Base-by-base conservation (phyloP, 2,113 vertebrate genomes). In the Polypterus senegalus region DNA sequence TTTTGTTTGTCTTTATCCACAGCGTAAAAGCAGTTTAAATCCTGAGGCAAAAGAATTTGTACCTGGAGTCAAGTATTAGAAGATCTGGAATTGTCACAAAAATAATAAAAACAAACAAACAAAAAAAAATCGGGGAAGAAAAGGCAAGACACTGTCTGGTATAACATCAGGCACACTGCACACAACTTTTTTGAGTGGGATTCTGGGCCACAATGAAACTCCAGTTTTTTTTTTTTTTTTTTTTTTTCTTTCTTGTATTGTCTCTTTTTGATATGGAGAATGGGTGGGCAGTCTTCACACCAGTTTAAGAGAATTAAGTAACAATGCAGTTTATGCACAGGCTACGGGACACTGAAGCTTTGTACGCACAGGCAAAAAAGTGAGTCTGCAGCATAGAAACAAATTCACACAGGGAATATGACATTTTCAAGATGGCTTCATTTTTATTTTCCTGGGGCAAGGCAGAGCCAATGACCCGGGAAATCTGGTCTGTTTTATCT, bases 1-100 rank as follows among this genome's bases (percentile, higher is more conserved):
- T 54, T 56, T 66, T 65, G 64, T 43, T n/a, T 53, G 63, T 10
- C 11, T 58, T 62, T 75, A 62, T 57, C 49, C 54, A 27, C 83
- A 98, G 94, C 93, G 90, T 87, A 97, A 97, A 90, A 98, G 95
- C 83, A 88, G 83, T 76, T 90, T 98, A 85, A 97, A 98, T 66
- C 95, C 94, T 0, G 92, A 98, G 46, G 95, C 95, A 60, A 98
- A 98, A 93, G 95, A 98, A 80, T 98, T 98, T 49, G 77, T 97
- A 67, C 95, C 95, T 0, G 95, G 95, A 61, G 92, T 93, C 86
- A 97, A 98, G 84, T 97, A 97, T 87, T 97, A 89, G 89, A 74
- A 73, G 65, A 67, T 70, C 64, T 67, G 75, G 77, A 78, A 27
- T 27, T 27, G 27, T 27, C 27, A 27, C 27, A 27, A 27, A 27